Percentiles rank a stretch among this genome's conserved stretches.
Conservation (phyloP, 2,888 invertebrate genomes). For the Melinaea menophilus region DNA sequence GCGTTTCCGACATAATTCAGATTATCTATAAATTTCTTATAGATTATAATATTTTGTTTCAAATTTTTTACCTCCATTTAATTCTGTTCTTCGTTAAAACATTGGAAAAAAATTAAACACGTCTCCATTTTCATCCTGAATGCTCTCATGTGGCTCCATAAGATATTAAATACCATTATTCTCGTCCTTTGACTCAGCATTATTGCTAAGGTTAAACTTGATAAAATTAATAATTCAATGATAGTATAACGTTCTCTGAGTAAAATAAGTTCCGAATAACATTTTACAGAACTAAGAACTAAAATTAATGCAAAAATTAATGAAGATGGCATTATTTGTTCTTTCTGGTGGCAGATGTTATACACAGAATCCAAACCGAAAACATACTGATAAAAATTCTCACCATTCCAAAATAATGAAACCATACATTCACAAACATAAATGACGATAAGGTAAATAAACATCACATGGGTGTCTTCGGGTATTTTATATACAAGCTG, state of each 20-base stretch:
- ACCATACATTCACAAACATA: too few relatives aligned
- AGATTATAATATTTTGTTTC: conserved; percentile 7
- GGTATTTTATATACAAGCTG: too few relatives aligned
- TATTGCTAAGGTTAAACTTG: too few relatives aligned
- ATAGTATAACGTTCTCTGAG: too few relatives aligned
- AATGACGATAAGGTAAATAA: too few relatives aligned
- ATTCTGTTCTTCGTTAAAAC: too few relatives aligned
- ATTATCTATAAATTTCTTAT: conserved; percentile 13
- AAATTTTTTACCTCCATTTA: not conserved
- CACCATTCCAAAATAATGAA: not conserved
- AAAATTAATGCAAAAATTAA: not conserved
- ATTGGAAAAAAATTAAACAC: not conserved
- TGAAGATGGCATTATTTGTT: not conserved
- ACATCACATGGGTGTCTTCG: too few relatives aligned
- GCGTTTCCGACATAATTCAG: conserved; percentile 6
- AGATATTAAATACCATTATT: conserved; percentile 18
- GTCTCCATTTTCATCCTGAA: conserved; percentile 16
- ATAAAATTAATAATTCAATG: too few relatives aligned
- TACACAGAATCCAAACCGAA: not conserved
- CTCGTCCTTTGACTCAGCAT: conserved; percentile 9
- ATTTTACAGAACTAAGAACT: too few relatives aligned
- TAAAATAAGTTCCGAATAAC: too few relatives aligned
- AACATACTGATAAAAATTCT: conserved; percentile 1
- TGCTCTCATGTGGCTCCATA: conserved; percentile 15
- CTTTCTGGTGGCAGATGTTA: too few relatives aligned